Evolutionary conservation across 2,888 invertebrate genomes (phyloP).

Genomic region (Lasioglossum zephyrum): DNA sequence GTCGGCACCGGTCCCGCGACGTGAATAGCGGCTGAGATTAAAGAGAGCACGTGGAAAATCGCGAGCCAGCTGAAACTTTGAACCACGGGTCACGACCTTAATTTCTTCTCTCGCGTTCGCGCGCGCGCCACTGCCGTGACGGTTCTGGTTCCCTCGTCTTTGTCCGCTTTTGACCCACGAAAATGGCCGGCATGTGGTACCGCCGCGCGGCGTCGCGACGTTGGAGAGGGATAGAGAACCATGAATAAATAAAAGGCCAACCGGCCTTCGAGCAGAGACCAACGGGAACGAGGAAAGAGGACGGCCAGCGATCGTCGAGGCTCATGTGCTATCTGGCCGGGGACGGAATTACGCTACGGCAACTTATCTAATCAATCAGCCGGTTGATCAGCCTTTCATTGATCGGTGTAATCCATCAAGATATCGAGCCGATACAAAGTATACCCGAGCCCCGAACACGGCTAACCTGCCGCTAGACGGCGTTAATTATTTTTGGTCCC

Average conservation of each 20-base stretch:
- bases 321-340: neutral
- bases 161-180: slow-evolving; percentile 59
- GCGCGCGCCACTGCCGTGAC: slow-evolving; percentile 7
- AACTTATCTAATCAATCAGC: slow-evolving; percentile 75
- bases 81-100: slow-evolving; percentile 67
- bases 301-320: neutral
- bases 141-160: slow-evolving; percentile 35
- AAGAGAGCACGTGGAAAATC: slow-evolving; percentile 51
- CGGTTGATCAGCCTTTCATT: slow-evolving; percentile 69
- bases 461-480: slow-evolving; percentile 55
- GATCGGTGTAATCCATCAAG: slow-evolving; percentile 73
- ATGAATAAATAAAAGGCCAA: slow-evolving; percentile 61
- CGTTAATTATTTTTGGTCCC: slow-evolving; percentile 75
- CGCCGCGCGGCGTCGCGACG: slow-evolving; percentile 40
- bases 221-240: slow-evolving; percentile 42
- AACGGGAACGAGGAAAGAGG: neutral
- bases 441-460: slow-evolving; percentile 18
- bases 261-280: neutral
- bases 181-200: slow-evolving; percentile 54
- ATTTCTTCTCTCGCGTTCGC: slow-evolving; percentile 53
- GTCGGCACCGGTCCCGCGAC: slow-evolving; percentile 31
- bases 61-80: slow-evolving; percentile 59
- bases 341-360: slow-evolving; percentile 43
- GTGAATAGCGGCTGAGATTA: slow-evolving; percentile 49
- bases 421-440: slow-evolving; percentile 56